A percentile compares a stretch with the other conserved stretches of the same genome.
Conservation (phyloP, 2,113 vertebrate genomes). For the Grus americana region DNA sequence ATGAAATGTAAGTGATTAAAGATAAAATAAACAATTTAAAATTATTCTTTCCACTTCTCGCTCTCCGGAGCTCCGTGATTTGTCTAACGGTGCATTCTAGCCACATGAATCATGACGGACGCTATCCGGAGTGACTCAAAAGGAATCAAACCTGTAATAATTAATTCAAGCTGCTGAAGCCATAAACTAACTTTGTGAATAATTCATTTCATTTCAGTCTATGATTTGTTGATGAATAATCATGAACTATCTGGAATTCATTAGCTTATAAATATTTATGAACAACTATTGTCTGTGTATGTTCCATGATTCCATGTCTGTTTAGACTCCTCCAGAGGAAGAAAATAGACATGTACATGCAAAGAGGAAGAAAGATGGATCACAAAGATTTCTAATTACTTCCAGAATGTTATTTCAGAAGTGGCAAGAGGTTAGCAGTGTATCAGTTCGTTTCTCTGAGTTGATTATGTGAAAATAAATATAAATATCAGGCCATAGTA, state of each 20-base stretch:
- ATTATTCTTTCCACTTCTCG: neutral
- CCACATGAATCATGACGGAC: slow-evolving; percentile 30
- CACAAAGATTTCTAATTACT: neutral
- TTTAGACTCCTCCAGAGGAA: neutral
- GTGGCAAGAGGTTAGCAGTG: slow-evolving; percentile 9
- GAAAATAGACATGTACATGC: neutral
- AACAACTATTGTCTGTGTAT: neutral
- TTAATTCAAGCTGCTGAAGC: slow-evolving; percentile 64
- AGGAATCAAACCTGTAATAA: slow-evolving; percentile 57
- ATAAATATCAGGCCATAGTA: neutral
- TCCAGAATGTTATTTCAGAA: neutral
- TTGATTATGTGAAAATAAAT: slow-evolving; percentile 12
- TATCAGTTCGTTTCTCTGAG: neutral
- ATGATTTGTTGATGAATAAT: slow-evolving; percentile 68
- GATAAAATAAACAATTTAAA: slow-evolving; percentile 53
- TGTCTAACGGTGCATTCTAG: slow-evolving; percentile 9
- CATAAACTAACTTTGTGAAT: slow-evolving; percentile 64
- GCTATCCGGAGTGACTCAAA: slow-evolving; percentile 20
- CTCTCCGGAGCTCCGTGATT: slow-evolving; percentile 9
- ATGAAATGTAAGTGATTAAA: slow-evolving; percentile 37
- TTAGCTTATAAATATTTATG: slow-evolving; percentile 68
- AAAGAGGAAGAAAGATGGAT: neutral
- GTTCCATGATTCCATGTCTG: slow-evolving; percentile 34
- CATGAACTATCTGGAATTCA: slow-evolving; percentile 68
- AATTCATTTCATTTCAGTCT: slow-evolving; percentile 43